A percentile compares a stretch with the other conserved stretches of the same genome.
Conservation (phyloP, 2,888 invertebrate species). For the Drosophila paranaensis region DNA sequence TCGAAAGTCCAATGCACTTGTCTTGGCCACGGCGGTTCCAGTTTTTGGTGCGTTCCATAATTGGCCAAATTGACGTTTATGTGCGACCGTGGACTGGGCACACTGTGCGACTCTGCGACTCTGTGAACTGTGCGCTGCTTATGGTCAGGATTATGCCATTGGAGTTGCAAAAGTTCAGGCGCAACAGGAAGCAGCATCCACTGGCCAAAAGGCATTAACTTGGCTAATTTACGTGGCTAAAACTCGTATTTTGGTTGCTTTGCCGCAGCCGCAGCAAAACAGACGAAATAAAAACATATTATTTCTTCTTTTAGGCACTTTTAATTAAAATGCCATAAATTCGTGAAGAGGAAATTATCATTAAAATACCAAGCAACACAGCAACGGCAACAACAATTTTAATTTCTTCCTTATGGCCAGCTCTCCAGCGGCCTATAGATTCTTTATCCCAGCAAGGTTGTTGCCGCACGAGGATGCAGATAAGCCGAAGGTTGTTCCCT, state of each 20-base stretch:
- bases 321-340: conserved; percentile 78
- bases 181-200: conserved; percentile 60
- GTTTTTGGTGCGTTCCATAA: conserved; percentile 65
- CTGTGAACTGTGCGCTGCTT: conserved; percentile 36
- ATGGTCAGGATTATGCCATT: conserved; percentile 71
- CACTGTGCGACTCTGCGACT: conserved; percentile 7
- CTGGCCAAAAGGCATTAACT: conserved; percentile 53
- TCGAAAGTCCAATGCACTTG: conserved; percentile 77
- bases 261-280: conserved; percentile 9
- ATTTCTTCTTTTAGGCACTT: conserved; percentile 59
- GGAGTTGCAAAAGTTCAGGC: conserved; percentile 56
- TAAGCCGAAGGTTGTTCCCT: conserved; percentile 40
- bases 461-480: conserved; percentile 24
- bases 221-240: conserved; percentile 68
- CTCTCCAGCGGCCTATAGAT: conserved; percentile 23
- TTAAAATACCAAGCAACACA: conserved; percentile 65
- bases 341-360: conserved; percentile 77
- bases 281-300: conserved; percentile 25
- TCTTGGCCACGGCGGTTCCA: conserved; percentile 45
- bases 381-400: conserved; percentile 44
- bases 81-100: conserved; percentile 56
- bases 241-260: conserved; percentile 60
- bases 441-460: conserved; percentile 32
- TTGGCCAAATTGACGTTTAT: conserved; percentile 79
- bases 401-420: conserved; percentile 57